phyloP scores from a whole-genome alignment of 2,888 invertebrate species.

The Eilema depressum region DNA sequence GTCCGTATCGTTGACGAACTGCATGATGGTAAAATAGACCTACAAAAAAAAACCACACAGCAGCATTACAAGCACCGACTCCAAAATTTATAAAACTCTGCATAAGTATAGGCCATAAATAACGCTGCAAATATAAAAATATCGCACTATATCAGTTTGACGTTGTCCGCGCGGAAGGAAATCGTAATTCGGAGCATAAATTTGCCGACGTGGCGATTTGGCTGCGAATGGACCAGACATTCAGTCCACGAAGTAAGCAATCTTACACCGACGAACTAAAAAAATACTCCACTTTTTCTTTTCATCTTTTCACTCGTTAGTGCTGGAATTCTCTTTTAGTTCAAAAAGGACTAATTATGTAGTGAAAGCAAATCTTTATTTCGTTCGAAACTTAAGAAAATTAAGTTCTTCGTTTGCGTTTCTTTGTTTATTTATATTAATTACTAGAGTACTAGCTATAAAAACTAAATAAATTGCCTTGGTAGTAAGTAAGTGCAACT shows the following conservation, averaged over 20 bases:
- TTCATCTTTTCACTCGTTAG: conserved; percentile 35
- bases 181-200: conserved; percentile 41
- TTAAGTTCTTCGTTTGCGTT: conserved; percentile 32
- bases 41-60: background rate
- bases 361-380: conserved; percentile 46
- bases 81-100: background rate
- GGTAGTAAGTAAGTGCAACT: too few relatives aligned
- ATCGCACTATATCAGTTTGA: conserved; percentile 18
- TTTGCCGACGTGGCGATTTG: conserved; percentile 42
- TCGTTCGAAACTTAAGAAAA: conserved; percentile 25
- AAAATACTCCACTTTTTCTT: conserved; percentile 24
- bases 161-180: conserved; percentile 34
- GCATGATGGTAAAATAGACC: background rate
- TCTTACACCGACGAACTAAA: conserved; percentile 9
- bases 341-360: conserved; percentile 39
- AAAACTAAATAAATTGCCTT: background rate
- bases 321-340: conserved; percentile 33
- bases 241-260: conserved; percentile 32
- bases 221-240: conserved; percentile 22
- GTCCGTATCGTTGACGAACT: background rate
- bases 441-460: background rate
- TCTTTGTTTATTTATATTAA: conserved; percentile 7
- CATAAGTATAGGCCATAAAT: background rate
- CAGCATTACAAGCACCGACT: background rate
- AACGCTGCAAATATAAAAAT: conserved; percentile 19